Evolutionary conservation across 2,797 vertebrate genomes (phyloP), one percentile per base, ranked within the genome.

Genomic region (Sebastes iracundus): DNA sequence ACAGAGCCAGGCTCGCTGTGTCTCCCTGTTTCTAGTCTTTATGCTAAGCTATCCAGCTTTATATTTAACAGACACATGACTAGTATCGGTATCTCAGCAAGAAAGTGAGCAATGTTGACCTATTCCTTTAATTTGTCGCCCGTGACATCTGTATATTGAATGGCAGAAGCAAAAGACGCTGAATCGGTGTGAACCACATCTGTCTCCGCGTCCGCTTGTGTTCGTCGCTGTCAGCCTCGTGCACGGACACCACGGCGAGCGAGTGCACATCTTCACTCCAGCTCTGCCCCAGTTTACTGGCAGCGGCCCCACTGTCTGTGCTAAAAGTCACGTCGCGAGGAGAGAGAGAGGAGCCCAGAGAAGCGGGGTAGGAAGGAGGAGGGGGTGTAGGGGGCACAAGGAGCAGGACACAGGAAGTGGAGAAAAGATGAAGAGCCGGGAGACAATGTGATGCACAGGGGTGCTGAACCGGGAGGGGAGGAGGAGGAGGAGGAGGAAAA

Each of bases 361-460:
- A 88, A 87, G 85, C 83, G 67, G 87, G 86, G 90, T 92, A 90
- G 91, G 88, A 93, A 92, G 83, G 87, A 88, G 90, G 22, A 38
- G 92, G 75, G 88, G 93, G 89, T 91, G 87, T 85, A 90, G 76
- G 88, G 94, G 95, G 94, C 94, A 95, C 83, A 83, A 91, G 88
- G 92, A 94, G 93, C 94, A 95, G 91, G 94, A 95, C 94, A 96
- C 95, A 95, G 96, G 96, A 96, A 96, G 94, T 95, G 91, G 95
- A 87, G 93, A 94, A 92, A 49, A 94, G 94, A 96, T 95, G 94
- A 96, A 95, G 94, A 93, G 91, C 92, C 46, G 79, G 80, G 91
- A 95, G 94, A 95, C 95, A 95, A 95, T 95, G 93, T 93, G 93
- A 95, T 94, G 92, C 91, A 91, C 90, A 83, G 89, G 93, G 94